Percentiles rank a stretch among this genome's conserved stretches.
Evolutionary conservation across 2,797 vertebrate species (phyloP).

Genomic region (Sphenopsis melanotis): DNA sequence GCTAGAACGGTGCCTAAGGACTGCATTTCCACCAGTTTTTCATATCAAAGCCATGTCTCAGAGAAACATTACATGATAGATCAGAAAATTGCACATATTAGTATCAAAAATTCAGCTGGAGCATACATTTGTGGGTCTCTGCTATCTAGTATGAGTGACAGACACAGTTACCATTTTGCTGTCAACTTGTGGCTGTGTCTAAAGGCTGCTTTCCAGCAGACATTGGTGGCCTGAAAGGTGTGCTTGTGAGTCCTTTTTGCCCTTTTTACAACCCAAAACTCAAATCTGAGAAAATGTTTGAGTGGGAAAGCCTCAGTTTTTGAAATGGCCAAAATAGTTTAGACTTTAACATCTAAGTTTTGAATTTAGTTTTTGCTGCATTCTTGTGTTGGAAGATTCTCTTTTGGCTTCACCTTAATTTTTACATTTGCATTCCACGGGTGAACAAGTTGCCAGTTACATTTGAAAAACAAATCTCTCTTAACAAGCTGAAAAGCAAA

Average conservation of each 20-base stretch:
- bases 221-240: background rate
- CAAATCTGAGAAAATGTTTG: background rate
- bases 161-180: background rate
- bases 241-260: background rate
- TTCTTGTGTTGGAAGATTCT: background rate
- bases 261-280: background rate
- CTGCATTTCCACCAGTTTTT: constrained; percentile 35
- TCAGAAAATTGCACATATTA: background rate
- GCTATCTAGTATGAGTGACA: background rate
- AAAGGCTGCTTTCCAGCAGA: background rate
- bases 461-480: background rate
- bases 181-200: background rate
- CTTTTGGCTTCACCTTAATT: background rate
- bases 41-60: background rate
- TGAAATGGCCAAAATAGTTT: background rate
- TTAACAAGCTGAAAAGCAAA: background rate
- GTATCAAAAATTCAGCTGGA: background rate
- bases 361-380: background rate
- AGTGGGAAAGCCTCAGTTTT: background rate
- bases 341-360: background rate
- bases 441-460: background rate
- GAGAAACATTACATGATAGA: background rate
- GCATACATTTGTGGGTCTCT: background rate
- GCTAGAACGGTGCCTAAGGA: constrained; percentile 33
- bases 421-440: background rate